Evolutionary conservation across 2,797 vertebrate genomes (phyloP).

Genomic region (Coracias cyanogaster): DNA sequence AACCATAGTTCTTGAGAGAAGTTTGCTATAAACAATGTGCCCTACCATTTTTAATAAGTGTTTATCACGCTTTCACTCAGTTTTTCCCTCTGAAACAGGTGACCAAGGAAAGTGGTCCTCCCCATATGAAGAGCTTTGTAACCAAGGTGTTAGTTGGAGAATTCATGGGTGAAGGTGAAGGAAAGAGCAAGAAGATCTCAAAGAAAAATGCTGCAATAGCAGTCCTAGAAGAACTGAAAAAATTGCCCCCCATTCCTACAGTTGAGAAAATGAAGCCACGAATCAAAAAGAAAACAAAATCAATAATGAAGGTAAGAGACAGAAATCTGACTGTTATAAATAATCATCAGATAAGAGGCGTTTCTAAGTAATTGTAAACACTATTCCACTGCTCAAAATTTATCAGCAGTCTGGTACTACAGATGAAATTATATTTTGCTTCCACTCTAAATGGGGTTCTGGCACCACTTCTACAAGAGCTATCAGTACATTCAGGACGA

Average conservation of each 20-base stretch:
- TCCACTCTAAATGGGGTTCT: neutral
- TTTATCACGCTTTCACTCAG: slow-evolving; percentile 85
- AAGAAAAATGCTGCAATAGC: slow-evolving; percentile 97
- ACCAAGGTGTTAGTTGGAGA: slow-evolving; percentile 94
- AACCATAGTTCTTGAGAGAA: slow-evolving; percentile 24
- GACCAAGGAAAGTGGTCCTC: slow-evolving; percentile 95
- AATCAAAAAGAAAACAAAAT: slow-evolving; percentile 99
- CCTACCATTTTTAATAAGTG: slow-evolving; percentile 71
- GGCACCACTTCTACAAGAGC: neutral
- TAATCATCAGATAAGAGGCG: neutral
- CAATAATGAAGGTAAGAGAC: slow-evolving; percentile 92
- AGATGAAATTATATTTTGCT: neutral
- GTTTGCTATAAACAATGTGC: slow-evolving; percentile 62
- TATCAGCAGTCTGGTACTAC: neutral
- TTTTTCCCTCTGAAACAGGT: slow-evolving; percentile 90
- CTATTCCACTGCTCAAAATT: neutral
- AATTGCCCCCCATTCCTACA: slow-evolving; percentile 89
- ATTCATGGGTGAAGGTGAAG: slow-evolving; percentile 94
- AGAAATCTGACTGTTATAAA: neutral
- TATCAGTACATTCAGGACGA: neutral
- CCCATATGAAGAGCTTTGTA: slow-evolving; percentile 97
- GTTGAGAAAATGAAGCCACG: slow-evolving; percentile 94
- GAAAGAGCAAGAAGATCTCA: slow-evolving; percentile 99
- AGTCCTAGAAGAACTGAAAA: slow-evolving; percentile 91
- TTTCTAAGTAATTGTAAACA: neutral